Base-by-base conservation (phyloP, 2,113 vertebrate genomes). In the Solea solea region DNA sequence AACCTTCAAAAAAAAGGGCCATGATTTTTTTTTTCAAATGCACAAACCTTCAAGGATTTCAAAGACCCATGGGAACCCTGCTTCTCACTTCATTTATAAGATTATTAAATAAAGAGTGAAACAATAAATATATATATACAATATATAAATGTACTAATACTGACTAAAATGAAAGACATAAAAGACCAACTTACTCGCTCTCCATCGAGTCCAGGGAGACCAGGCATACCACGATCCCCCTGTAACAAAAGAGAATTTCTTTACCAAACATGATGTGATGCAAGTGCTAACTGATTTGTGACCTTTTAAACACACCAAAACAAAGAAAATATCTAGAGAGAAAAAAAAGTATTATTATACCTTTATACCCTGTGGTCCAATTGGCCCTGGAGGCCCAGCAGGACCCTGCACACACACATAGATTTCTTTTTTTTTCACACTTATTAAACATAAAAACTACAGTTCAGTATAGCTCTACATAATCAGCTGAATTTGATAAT, bases 151-250 rank as follows among this genome's bases (percentile, higher is more conserved):
- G n/a, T n/a, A n/a, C n/a, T n/a, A n/a, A n/a, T n/a, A n/a, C n/a
- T n/a, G n/a, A n/a, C n/a, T n/a, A n/a, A n/a, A n/a, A n/a, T n/a
- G n/a, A n/a, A n/a, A n/a, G n/a, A n/a, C n/a, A n/a, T n/a, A 21
- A 21, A 21, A 21, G 21, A 21, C 21, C 21, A 69, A 75, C 90
- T 88, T 93, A 99, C 98, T 94, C 96, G 95, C 79, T 98, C 96
- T 74, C 98, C 98, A 85, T 98, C 97, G 53, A 48, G 92, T 86
- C 98, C 97, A 64, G 96, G 94, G 15, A 90, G 87, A 85, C 98
- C 98, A 75, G 95, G 94, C 76, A 94, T 88, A 56, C 98, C 98
- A 62, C 94, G 93, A 72, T 98, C 97, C 66, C 98, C 98, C 97
- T 99, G 89, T 2, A 9, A 64, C 7, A 7, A 25, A 45, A 41